Evolutionary conservation across 2,113 vertebrate species (phyloP), one percentile per base, ranked within the genome.

Genomic region (Phylloscopus trochiloides): DNA sequence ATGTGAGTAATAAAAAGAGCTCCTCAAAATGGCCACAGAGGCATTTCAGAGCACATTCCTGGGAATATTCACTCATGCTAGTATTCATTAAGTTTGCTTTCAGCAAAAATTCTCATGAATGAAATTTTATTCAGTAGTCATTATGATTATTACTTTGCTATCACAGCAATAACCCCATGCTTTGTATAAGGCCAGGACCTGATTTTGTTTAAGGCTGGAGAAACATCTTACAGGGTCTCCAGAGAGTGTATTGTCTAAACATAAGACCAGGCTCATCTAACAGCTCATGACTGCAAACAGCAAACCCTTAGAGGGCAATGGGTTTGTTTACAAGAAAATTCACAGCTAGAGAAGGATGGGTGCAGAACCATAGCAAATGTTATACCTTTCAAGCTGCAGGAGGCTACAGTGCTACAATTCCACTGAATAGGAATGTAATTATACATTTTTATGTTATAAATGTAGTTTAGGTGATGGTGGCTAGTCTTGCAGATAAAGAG

Each of bases 71-170:
- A 51, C 92, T 95, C 51, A 34, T 68, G 78, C 74, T 94, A 79
- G 87, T 78, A 86, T 94, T 96, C 94, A 93, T 96, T 95, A 92
- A 86, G 50, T 90, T 85, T 96, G 93, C 85, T 97, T 91, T 96
- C 87, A 90, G 93, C 81, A 93, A 86, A 91, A 90, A 91, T 86
- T 95, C 92, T 92, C 67, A n/a, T 95, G 95, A 96, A 97, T 95
- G 90, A 86, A 88, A 79, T 90, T 92, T 94, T 91, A 88, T 95
- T 96, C 88, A 76, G 47, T 80, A 88, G 90, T 90, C 68, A 86
- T 94, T 94, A 76, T 70, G 67, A 76, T 97, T 90, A 90, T 96
- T 86, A 86, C 85, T 93, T 89, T 82, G 31, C 71, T 88, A 67
- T 73, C 63, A 42, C 32, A 76, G 82, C 62, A 86, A 76, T 90